Conservation (phyloP, 1,140 invertebrate species). For the Euwallacea similis region DNA sequence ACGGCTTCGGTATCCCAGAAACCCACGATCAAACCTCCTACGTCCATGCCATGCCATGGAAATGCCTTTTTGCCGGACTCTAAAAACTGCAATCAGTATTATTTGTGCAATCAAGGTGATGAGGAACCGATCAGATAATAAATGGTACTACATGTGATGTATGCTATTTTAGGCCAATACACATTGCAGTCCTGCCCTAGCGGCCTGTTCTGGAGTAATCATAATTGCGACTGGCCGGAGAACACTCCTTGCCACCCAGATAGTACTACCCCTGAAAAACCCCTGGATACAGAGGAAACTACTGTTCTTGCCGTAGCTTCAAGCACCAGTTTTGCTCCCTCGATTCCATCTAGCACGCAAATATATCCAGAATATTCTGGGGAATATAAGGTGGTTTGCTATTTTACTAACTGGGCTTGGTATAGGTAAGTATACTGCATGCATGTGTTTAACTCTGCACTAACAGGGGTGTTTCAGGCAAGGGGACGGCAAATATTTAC, state of each 20-base stretch:
- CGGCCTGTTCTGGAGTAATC: constrained; percentile 75
- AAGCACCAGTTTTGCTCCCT: background rate
- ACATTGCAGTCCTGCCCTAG: constrained; percentile 68
- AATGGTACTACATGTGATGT: background rate
- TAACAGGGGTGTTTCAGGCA: constrained; percentile 52
- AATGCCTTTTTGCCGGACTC: constrained; percentile 65
- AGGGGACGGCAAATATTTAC: constrained; percentile 65
- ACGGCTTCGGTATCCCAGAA: background rate
- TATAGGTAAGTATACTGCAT: constrained; percentile 58
- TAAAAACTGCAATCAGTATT: constrained; percentile 76
- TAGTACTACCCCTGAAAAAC: constrained; percentile 39
- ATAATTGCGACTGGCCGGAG: constrained; percentile 78
- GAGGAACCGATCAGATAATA: background rate
- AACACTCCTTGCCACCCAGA: constrained; percentile 63
- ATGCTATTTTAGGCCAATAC: constrained; percentile 51
- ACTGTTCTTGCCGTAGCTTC: background rate
- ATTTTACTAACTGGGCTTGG: constrained; percentile 77
- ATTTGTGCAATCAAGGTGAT: constrained; percentile 72
- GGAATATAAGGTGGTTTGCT: constrained; percentile 69
- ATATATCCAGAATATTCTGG: background rate
- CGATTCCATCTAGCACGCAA: constrained; percentile 17
- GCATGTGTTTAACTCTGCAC: background rate
- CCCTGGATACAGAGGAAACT: background rate
- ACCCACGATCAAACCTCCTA: background rate
- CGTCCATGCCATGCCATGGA: constrained; percentile 57